Evolutionary conservation across 1,140 invertebrate genomes (phyloP).

Genomic region (Mactra quadrangularis): DNA sequence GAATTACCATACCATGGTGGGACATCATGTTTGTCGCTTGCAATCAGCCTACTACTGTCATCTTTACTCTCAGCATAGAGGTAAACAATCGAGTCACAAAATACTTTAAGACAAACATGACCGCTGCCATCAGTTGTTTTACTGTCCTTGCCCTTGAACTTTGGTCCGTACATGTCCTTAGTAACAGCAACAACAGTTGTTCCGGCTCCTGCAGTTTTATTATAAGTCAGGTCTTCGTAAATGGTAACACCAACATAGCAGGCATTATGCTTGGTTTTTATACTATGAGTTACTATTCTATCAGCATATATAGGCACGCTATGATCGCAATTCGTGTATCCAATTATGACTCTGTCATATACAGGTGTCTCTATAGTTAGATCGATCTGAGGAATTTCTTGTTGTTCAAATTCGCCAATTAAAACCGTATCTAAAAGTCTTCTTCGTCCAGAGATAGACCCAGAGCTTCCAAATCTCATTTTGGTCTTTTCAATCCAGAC

Average conservation of each 20-base stretch:
- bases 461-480: neutral
- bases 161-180: neutral
- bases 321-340: conserved; percentile 5
- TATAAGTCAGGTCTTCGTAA: neutral
- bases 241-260: neutral
- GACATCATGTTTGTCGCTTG: neutral
- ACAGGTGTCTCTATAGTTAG: neutral
- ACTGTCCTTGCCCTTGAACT: neutral
- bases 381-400: neutral
- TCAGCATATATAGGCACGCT: conserved; percentile 6
- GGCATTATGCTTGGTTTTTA: neutral
- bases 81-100: neutral
- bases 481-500: neutral
- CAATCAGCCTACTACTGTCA: neutral
- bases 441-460: neutral
- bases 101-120: neutral
- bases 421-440: neutral
- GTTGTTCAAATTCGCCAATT: neutral
- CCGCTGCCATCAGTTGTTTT: neutral
- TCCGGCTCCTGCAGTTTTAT: neutral
- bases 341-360: neutral
- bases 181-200: neutral
- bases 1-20: neutral
- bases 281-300: neutral
- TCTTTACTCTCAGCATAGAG: neutral